Evolutionary conservation across 2,113 vertebrate genomes (phyloP).

Genomic region (Petroica traversi): DNA sequence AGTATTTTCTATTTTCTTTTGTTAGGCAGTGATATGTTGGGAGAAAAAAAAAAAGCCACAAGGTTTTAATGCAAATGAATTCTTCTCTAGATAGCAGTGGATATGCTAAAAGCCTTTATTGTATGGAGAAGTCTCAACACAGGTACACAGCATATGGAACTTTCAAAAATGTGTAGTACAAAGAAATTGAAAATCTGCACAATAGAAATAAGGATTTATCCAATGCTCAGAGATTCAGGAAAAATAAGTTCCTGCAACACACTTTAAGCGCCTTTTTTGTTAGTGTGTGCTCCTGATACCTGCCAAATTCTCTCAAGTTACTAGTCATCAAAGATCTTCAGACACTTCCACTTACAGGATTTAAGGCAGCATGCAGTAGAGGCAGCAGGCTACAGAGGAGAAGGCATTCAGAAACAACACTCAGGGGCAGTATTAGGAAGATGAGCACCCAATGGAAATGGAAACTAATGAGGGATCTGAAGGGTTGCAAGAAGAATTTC

Average conservation of each 20-base stretch:
- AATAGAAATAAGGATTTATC: background rate
- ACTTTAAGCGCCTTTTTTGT: background rate
- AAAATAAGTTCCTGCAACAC: background rate
- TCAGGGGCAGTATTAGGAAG: background rate
- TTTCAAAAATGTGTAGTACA: background rate
- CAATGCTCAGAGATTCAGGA: background rate
- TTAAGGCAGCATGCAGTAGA: background rate
- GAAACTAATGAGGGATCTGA: background rate
- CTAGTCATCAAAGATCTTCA: background rate
- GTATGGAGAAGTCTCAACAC: background rate
- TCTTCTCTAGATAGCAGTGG: background rate
- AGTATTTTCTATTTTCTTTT: background rate
- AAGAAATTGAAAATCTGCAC: background rate
- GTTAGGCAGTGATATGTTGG: background rate
- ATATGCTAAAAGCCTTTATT: background rate
- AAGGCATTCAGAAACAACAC: background rate
- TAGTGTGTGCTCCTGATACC: background rate
- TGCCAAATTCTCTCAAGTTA: background rate
- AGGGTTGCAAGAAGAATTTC: background rate
- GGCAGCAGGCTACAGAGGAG: background rate
- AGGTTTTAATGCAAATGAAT: background rate
- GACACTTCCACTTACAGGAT: background rate
- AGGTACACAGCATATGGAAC: background rate
- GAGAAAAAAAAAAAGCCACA: background rate
- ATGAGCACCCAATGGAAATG: background rate